Conservation (phyloP, 2,113 vertebrate species). For the Corapipo altera region DNA sequence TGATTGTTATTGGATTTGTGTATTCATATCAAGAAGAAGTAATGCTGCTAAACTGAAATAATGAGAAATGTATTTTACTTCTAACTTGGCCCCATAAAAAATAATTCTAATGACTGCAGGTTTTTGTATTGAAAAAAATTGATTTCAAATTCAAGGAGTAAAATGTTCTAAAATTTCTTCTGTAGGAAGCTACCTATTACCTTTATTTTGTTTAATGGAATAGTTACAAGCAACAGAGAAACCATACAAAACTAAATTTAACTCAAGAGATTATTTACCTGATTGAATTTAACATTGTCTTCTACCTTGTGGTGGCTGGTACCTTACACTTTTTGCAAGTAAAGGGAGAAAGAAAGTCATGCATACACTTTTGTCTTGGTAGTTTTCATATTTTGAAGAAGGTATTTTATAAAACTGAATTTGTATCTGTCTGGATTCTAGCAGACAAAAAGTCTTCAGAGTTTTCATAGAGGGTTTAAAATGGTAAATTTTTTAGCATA, state of each 20-base stretch:
- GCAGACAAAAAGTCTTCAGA: background rate
- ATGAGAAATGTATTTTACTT: background rate
- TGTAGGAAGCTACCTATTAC: background rate
- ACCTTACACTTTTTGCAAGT: background rate
- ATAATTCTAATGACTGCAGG: background rate
- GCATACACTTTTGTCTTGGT: background rate
- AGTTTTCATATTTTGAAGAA: background rate
- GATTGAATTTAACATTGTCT: background rate
- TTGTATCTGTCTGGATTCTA: background rate
- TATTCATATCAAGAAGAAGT: background rate
- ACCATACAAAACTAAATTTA: background rate
- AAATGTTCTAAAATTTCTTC: background rate
- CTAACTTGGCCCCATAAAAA: background rate
- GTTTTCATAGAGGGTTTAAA: background rate
- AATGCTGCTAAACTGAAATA: background rate
- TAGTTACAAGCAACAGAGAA: background rate
- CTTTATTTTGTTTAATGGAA: background rate
- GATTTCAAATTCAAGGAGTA: background rate
- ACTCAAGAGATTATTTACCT: background rate
- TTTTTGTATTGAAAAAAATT: background rate
- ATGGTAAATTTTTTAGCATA: background rate
- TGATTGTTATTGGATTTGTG: background rate
- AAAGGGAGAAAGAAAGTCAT: background rate
- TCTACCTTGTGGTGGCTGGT: background rate
- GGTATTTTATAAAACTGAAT: background rate